phyloP scores from a whole-genome alignment of 1,140 invertebrate genomes.

The Ericerus pela region DNA sequence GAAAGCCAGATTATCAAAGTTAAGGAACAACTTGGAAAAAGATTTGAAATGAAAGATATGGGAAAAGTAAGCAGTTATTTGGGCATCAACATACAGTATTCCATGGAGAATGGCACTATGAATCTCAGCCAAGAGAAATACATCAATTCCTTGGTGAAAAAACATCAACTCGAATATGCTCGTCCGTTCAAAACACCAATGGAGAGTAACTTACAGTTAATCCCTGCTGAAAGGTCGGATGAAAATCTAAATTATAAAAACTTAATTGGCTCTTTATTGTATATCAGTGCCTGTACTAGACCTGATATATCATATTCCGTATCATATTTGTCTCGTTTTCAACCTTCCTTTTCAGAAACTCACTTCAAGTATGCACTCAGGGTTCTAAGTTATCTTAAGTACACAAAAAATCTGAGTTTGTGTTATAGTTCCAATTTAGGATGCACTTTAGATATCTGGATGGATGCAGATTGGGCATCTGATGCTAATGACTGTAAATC shows the following conservation, averaged over 20 bases:
- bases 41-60: constrained; percentile 10
- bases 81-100: constrained; percentile 11
- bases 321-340: constrained; percentile 26
- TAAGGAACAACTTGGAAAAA: neutral
- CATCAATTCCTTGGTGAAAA: neutral
- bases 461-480: constrained; percentile 29
- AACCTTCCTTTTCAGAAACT: constrained; percentile 19
- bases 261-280: constrained; percentile 8
- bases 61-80: constrained; percentile 1
- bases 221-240: neutral
- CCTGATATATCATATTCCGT: constrained; percentile 21
- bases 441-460: constrained; percentile 18
- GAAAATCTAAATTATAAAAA: neutral
- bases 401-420: constrained; percentile 25
- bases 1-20: neutral
- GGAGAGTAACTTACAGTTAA: neutral
- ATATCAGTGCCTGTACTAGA: neutral
- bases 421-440: constrained; percentile 16
- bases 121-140: neutral
- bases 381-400: constrained; percentile 31
- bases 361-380: constrained; percentile 30
- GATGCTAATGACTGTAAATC: constrained; percentile 26
- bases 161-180: neutral
- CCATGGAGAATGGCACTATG: neutral
- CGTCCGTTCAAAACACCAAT: neutral